Percentiles rank a stretch among this genome's conserved stretches.
These are phyloP conservation scores for Agrochola circellaris DNA, from an alignment of 2,888 invertebrate species.

Conservation along the genomic window DNA sequence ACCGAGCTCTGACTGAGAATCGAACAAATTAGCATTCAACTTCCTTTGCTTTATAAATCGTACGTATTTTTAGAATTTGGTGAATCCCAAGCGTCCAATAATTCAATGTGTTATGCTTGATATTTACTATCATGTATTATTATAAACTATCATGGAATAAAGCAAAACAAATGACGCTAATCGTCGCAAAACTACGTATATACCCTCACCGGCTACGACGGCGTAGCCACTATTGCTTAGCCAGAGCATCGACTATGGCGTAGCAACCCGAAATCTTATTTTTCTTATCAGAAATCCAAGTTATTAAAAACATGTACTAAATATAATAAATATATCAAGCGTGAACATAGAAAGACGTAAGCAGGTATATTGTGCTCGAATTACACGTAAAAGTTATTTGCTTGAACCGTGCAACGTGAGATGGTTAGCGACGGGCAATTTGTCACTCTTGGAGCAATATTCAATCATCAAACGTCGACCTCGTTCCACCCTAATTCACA, in stretches of 20 bases:
- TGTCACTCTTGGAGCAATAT: conserved; percentile 47
- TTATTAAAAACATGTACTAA: background rate
- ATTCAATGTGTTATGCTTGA: background rate
- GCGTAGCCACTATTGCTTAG: background rate
- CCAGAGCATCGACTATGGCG: background rate
- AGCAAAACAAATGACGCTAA: background rate
- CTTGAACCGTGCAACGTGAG: conserved; percentile 28
- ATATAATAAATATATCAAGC: background rate
- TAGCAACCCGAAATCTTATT: background rate
- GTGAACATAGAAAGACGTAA: no score
- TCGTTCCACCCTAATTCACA: conserved; percentile 45
- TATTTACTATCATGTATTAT: no score
- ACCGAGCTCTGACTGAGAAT: conserved; percentile 4
- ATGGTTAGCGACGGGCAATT: conserved; percentile 33
- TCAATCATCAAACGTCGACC: conserved; percentile 55
- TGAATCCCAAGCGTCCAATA: background rate
- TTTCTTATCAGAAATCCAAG: background rate
- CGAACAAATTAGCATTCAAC: conserved; percentile 14
- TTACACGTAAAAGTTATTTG: conserved; percentile 32
- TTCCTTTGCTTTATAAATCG: background rate
- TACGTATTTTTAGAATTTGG: conserved; percentile 5
- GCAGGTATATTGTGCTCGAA: conserved; percentile 11
- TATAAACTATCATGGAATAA: background rate
- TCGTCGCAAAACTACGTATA: background rate
- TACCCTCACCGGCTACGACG: background rate